Base-by-base conservation (phyloP, 2,888 invertebrate genomes). In the Shargacucullia verbasci region DNA sequence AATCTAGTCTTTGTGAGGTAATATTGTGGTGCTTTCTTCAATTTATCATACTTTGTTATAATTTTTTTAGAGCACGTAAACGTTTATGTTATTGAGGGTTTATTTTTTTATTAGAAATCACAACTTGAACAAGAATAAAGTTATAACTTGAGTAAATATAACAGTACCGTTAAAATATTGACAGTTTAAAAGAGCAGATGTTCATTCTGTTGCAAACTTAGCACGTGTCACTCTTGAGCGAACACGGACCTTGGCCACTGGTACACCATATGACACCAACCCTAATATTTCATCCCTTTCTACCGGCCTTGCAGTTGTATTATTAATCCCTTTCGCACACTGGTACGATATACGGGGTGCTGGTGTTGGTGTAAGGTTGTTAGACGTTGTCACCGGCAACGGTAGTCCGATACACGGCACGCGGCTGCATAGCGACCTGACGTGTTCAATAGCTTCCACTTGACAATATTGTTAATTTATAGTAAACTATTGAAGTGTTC, bases 301-400 rank as follows among this genome's bases (percentile, higher is more conserved):
- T 77, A 62, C 73, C 82, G 38, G 59, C 38, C 43, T 15, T 47
- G 46, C 35, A 40, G 52, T 58, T 47, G 56, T 78, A 83, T 85
- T 60, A 63, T 79, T 73, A 73, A 73, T 88, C 88, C 80, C 83
- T 88, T 70, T 89, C 84, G 60, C 78, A 80, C 83, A 53, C 74
- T 73, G 79, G 79, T 82, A 81, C 80, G 77, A 77, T 76, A 73
- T 57, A 70, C 83, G 80, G 87, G 88, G 88, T 87, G 81, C 81
- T 85, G 79, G 81, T 88, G 87, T 83, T 86, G 81, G 85, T 86
- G 83, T 78, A 80, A 83, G 86, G 90, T 90, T 92, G 93, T 92
- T 93, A 84, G 83, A 82, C 88, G 93, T 93, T 89, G 93, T 87
- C 89, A 87, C 71, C 76, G 84, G 92, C 92, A 92, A 94, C 93